Evolutionary conservation across 2,113 vertebrate species (phyloP).

Genomic region (Pomatostomus ruficeps): DNA sequence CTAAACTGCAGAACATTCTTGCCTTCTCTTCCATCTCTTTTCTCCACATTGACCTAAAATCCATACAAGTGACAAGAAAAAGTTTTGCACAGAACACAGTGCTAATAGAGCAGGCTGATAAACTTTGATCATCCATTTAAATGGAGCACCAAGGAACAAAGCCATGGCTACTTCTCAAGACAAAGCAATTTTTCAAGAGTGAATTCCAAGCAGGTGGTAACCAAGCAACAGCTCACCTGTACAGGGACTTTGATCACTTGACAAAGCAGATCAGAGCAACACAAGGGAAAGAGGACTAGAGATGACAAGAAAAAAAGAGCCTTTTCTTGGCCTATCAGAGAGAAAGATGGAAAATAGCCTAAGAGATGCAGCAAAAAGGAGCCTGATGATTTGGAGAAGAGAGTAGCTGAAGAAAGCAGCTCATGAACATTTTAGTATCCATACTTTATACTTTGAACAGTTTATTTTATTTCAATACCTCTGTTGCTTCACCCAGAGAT

Average conservation of each 20-base stretch:
- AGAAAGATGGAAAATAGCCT: neutral
- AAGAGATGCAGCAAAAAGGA: neutral
- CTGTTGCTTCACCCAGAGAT: neutral
- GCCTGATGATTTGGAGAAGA: neutral
- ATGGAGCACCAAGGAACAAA: constrained; percentile 57
- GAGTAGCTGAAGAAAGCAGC: neutral
- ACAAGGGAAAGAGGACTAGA: constrained; percentile 2
- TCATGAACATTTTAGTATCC: neutral
- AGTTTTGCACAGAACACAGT: constrained; percentile 22
- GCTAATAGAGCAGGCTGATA: constrained; percentile 44
- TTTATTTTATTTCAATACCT: neutral
- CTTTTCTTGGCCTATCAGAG: constrained; percentile 23
- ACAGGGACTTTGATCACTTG: constrained; percentile 56
- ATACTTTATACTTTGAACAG: neutral
- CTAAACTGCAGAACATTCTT: neutral
- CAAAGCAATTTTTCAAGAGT: constrained; percentile 60
- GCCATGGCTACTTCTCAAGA: constrained; percentile 50
- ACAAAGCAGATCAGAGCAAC: constrained; percentile 58
- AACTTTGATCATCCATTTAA: constrained; percentile 63
- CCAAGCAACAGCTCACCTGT: constrained; percentile 63
- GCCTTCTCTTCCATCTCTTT: neutral
- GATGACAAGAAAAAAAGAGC: neutral
- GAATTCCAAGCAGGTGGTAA: constrained; percentile 58
- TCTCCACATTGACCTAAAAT: constrained; percentile 16
- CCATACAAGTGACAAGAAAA: constrained; percentile 19